Evolutionary conservation across 2,888 invertebrate genomes (phyloP), one percentile per base, ranked within the genome.

Genomic region (Acanthosepion pharaonis): DNA sequence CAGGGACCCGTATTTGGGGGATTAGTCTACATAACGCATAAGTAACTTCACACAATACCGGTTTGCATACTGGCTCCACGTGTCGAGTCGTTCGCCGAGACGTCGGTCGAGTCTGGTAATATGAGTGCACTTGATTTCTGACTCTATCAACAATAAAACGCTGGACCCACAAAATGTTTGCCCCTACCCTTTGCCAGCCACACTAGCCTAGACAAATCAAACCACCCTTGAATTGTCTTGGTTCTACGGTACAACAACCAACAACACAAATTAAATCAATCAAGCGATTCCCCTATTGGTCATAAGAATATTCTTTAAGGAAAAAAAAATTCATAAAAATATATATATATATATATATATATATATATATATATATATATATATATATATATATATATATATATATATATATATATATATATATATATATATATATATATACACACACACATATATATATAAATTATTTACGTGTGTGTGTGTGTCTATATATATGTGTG

Each of bases 81-180:
- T 78, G 78, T 78, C n/a, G 78, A 78, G 78, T 78, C n/a, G 78
- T n/a, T 78, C 78, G 78, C 78, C 78, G n/a, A n/a, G 78, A 11
- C 78, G 78, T 78, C 15, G 33, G 78, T 78, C 78, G n/a, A 42
- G n/a, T 78, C 78, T 78, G 78, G n/a, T 78, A 78, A n/a, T n/a
- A 78, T n/a, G 11, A 78, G 78, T 78, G 78, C 78, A 78, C 78
- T 78, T 78, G 78, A 78, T 78, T 78, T 78, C 78, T 78, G 78
- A 78, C 78, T 78, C 33, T 78, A n/a, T 78, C 78, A 78, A 78
- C 78, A 78, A 78, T 78, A 33, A 78, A 78, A n/a, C n/a, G n/a
- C 78, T 33, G 78, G 78, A 78, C 78, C 9, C 78, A 78, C 78
- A 78, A 33, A 78, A 78, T n/a, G 11, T n/a, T 33, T n/a, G 11